These are phyloP conservation scores for Montipora efflorescens DNA, from an alignment of 64 coral and sea anemone species.

Conservation along the genomic window DNA sequence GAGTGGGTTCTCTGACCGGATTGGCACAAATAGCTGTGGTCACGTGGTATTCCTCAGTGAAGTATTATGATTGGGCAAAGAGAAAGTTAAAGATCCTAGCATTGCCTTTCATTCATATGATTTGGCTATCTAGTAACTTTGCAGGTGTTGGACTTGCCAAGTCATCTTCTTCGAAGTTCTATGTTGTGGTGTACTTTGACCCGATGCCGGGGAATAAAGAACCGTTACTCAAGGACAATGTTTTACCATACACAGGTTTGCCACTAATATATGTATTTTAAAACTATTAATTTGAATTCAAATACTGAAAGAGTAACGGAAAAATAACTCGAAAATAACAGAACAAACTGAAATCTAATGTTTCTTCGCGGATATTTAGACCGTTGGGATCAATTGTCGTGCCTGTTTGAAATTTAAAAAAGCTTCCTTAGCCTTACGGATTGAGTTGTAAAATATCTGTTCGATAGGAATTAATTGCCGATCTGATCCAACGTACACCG, in stretches of 20 bases:
- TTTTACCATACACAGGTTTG: constrained; percentile 80
- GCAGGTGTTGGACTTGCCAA: constrained; percentile 73
- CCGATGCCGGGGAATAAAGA: constrained; percentile 53
- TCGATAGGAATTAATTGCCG: no score
- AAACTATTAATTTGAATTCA: no score
- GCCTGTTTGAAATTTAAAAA: no score
- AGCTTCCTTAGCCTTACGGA: no score
- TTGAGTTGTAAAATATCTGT: no score
- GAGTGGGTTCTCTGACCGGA: constrained; percentile 32
- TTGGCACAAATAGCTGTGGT: constrained; percentile 53
- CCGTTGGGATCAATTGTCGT: no score
- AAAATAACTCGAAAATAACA: no score
- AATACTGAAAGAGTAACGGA: no score
- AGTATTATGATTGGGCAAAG: constrained; percentile 60
- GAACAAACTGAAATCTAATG: no score
- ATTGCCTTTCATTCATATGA: constrained; percentile 77
- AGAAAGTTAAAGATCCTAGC: constrained; percentile 21
- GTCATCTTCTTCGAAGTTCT: constrained; percentile 56
- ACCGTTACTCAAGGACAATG: constrained; percentile 34
- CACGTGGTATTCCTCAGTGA: constrained; percentile 57
- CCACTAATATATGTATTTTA: neutral
- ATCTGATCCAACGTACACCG: no score
- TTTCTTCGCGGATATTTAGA: no score
- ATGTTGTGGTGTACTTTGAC: constrained; percentile 70
- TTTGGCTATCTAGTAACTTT: constrained; percentile 58